Evolutionary conservation across 2,113 vertebrate genomes (phyloP).

Genomic region (Xenus cinereus): DNA sequence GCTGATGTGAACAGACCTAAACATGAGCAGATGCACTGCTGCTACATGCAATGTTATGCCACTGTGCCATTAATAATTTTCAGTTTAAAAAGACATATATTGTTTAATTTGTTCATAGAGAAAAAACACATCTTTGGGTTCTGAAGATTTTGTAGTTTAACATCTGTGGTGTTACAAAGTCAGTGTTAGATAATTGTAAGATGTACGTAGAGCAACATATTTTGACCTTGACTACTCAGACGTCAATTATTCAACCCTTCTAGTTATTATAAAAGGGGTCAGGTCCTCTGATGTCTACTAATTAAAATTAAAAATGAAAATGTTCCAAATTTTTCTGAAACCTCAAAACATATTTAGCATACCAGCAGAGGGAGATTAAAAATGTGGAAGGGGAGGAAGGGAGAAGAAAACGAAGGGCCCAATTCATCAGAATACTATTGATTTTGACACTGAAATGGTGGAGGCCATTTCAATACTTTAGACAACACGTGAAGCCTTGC

Average conservation of each 20-base stretch:
- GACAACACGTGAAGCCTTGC: neutral
- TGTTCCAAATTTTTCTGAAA: neutral
- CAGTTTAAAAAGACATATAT: neutral
- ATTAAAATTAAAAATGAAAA: slow-evolving; percentile 12
- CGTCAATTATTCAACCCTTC: neutral
- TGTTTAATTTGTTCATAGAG: neutral
- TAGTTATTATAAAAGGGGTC: slow-evolving; percentile 6
- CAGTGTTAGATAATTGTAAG: neutral
- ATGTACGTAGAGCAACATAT: neutral
- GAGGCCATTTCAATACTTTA: neutral
- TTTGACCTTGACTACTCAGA: slow-evolving; percentile 34
- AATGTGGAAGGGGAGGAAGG: neutral
- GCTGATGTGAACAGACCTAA: neutral
- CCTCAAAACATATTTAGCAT: slow-evolving; percentile 6
- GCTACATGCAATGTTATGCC: neutral
- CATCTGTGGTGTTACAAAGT: neutral
- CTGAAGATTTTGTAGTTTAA: neutral
- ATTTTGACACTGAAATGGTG: neutral
- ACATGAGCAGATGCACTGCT: neutral
- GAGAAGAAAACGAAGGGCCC: neutral
- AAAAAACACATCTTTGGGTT: neutral
- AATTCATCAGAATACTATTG: neutral
- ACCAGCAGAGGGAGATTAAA: neutral
- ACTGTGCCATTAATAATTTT: neutral
- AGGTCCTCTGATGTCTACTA: neutral